A percentile compares a stretch with the other conserved stretches of the same genome.
phyloP scores from a whole-genome alignment of 2,888 invertebrate genomes.

The Gryllus longicercus region DNA sequence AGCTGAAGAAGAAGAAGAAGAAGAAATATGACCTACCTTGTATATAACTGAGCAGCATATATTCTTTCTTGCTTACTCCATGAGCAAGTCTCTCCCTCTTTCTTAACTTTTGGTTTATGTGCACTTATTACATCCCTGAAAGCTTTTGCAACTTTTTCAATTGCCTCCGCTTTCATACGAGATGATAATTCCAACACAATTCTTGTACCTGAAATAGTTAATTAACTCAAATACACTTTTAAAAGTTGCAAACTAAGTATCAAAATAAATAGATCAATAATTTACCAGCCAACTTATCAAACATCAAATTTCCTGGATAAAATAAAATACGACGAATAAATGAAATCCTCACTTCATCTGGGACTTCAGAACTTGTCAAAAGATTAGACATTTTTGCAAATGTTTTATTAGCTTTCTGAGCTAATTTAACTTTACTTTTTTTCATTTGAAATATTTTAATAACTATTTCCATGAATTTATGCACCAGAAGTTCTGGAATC shows the following conservation, averaged over 20 bases:
- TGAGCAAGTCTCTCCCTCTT: constrained; percentile 48
- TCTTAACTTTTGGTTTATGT: constrained; percentile 49
- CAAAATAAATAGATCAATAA: not conserved
- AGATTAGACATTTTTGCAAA: constrained; percentile 44
- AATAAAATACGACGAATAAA: constrained; percentile 63
- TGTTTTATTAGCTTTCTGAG: constrained; percentile 49
- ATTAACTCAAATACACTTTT: not conserved
- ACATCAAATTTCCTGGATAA: constrained; percentile 67
- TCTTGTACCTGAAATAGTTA: not conserved
- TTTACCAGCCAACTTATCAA: constrained; percentile 65
- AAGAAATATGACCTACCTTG: constrained; percentile 20
- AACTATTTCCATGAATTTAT: constrained; percentile 63
- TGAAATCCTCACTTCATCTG: constrained; percentile 53
- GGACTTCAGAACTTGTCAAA: not conserved
- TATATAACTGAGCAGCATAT: constrained; percentile 28
- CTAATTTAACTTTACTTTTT: constrained; percentile 57
- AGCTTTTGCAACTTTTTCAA: constrained; percentile 60
- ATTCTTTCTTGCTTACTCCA: constrained; percentile 64
- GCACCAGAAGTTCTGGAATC: constrained; percentile 59
- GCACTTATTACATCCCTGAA: constrained; percentile 44
- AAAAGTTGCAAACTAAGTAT: not conserved
- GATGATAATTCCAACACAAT: not conserved
- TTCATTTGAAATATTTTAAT: constrained; percentile 61
- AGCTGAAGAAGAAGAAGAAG: too few relatives aligned
- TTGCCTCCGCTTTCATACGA: constrained; percentile 57